These are phyloP conservation scores for Drosophila cognata DNA, from an alignment of 2,888 invertebrate genomes.

Conservation along the genomic window DNA sequence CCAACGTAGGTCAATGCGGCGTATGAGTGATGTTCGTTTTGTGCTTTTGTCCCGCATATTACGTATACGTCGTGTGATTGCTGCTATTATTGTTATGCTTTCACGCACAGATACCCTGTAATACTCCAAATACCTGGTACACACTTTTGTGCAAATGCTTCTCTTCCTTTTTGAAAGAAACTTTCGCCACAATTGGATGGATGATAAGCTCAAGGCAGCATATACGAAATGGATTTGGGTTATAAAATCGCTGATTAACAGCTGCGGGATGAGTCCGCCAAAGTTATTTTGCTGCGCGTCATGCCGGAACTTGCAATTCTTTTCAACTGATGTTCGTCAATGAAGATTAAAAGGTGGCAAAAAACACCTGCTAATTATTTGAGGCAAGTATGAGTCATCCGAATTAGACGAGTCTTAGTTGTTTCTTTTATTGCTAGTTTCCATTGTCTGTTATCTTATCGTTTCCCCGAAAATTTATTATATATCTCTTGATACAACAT, in stretches of 20 bases:
- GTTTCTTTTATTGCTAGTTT: neutral
- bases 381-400: conserved; percentile 27
- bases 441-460: conserved; percentile 49
- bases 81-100: conserved; percentile 19
- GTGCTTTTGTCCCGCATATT: conserved; percentile 22
- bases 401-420: conserved; percentile 26
- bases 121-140: neutral
- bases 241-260: neutral
- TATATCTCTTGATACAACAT: conserved; percentile 67
- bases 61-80: conserved; percentile 63
- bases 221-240: neutral
- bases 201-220: neutral
- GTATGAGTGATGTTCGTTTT: conserved; percentile 60
- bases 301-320: conserved; percentile 20
- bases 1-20: conserved; percentile 27
- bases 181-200: neutral
- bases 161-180: neutral
- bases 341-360: neutral
- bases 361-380: conserved; percentile 13
- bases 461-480: conserved; percentile 19
- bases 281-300: neutral
- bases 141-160: neutral
- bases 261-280: neutral
- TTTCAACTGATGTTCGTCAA: conserved; percentile 8
- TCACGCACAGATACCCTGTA: conserved; percentile 44